Base-by-base conservation (phyloP, 2,113 vertebrate species). In the Miniopterus natalensis region DNA sequence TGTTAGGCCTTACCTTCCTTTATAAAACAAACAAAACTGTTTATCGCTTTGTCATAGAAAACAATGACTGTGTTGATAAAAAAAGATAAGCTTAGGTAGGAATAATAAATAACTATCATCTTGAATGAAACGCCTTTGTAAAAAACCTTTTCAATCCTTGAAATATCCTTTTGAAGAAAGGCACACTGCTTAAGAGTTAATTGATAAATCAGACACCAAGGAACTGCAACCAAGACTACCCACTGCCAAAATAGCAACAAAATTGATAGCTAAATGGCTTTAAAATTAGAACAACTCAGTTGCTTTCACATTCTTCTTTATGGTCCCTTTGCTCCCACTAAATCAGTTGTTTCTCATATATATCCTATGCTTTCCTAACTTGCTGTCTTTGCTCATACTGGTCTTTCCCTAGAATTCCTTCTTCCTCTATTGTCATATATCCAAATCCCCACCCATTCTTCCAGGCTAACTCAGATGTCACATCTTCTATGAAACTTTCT, bases 21-120 rank as follows among this genome's bases (percentile, higher is more conserved):
- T 97, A 95, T 81, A 97, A 97, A 97, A 96, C 90, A 97, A 97
- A 97, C 95, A 96, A 95, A 94, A 77, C 94, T 97, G 92, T 96
- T 97, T 97, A 97, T 98, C 95, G 95, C 77, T 95, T 97, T 96
- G 92, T 97, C 90, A 74, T 96, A 97, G 96, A 96, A 98, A 98
- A 98, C 92, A 96, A 96, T 96, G 93, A 94, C 92, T 17, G 15
- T 93, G 93, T 92, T 96, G 97, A 98, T 96, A 90, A 93, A 96
- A 75, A 87, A 90, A 89, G 74, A 92, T 92, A 97, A 92, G 80
- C 84, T 94, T 95, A 96, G 78, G 71, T 96, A 95, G 95, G 81
- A 97, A 97, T 96, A 98, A 97, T 96, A 98, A 98, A 96, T 97
- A 97, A 92, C 92, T 95, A 95, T 96, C 94, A 92, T 95, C 66